Percentiles rank a stretch among this genome's conserved stretches.
These are phyloP conservation scores for Coremacera marginata DNA, from an alignment of 2,888 invertebrate genomes.

Conservation along the genomic window DNA sequence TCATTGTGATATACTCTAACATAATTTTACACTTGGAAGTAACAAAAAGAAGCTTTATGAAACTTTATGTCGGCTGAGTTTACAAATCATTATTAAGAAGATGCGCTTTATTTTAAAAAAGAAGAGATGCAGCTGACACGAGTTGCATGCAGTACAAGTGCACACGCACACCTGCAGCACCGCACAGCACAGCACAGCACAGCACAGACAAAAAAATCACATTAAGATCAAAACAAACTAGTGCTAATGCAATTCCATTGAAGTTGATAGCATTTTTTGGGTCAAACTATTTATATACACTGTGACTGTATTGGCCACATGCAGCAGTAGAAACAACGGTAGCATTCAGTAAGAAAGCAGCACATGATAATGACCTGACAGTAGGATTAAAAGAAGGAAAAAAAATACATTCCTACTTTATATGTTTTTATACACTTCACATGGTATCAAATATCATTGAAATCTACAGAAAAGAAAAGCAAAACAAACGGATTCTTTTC, in stretches of 20 bases:
- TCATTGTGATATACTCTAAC: too few relatives aligned
- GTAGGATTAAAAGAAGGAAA: not conserved
- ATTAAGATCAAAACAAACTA: not conserved
- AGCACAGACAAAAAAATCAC: not conserved
- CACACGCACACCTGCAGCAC: not conserved
- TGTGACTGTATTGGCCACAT: not conserved
- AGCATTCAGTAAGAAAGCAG: not conserved
- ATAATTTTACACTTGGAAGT: too few relatives aligned
- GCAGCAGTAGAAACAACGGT: not conserved
- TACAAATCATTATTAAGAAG: conserved; percentile 2
- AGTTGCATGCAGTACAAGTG: conserved; percentile 4
- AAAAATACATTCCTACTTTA: not conserved
- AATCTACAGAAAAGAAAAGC: conserved; percentile 4
- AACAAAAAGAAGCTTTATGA: too few relatives aligned
- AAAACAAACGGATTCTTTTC: conserved; percentile 5
- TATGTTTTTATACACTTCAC: too few relatives aligned
- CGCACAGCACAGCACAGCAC: not conserved
- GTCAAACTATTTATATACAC: conserved; percentile 19
- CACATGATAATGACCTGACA: not conserved
- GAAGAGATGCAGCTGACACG: not conserved
- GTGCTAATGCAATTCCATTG: not conserved
- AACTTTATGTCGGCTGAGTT: not conserved
- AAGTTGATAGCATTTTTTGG: conserved; percentile 11
- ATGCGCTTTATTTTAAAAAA: conserved; percentile 2
- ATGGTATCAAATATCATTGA: too few relatives aligned